Evolutionary conservation across 2,797 vertebrate species (phyloP).

Genomic region (Harpagifer antarcticus): DNA sequence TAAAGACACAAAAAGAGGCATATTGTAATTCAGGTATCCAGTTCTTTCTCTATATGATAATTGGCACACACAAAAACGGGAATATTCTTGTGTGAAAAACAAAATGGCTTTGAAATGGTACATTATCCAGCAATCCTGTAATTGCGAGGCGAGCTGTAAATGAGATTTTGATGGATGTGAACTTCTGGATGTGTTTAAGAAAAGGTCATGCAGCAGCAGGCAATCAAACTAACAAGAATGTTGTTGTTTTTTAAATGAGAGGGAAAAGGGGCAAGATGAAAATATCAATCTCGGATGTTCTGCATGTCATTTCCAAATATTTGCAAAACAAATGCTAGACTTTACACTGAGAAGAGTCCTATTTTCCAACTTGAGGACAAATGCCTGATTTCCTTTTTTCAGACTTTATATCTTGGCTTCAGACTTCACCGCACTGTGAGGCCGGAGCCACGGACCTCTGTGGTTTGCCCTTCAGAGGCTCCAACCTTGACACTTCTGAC

Average conservation of each 20-base stretch:
- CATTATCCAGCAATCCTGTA: slow-evolving; percentile 55
- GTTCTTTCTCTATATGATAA: slow-evolving; percentile 22
- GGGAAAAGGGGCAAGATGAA: background rate
- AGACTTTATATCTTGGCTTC: background rate
- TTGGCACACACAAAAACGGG: slow-evolving; percentile 7
- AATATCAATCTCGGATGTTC: slow-evolving; percentile 1
- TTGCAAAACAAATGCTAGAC: slow-evolving; percentile 12
- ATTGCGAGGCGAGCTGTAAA: slow-evolving; percentile 62
- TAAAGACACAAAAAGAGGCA: slow-evolving; percentile 15
- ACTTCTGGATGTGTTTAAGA: slow-evolving; percentile 61
- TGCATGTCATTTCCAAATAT: slow-evolving; percentile 28
- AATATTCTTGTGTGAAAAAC: slow-evolving; percentile 29
- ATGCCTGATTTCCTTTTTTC: background rate
- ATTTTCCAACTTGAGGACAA: background rate
- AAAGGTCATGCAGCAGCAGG: slow-evolving; percentile 66
- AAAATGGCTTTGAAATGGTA: slow-evolving; percentile 54
- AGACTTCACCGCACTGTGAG: background rate
- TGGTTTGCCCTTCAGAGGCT: background rate
- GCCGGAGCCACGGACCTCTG: background rate
- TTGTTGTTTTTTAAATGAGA: slow-evolving; percentile 14
- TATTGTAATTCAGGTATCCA: slow-evolving; percentile 20
- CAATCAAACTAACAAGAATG: slow-evolving; percentile 50
- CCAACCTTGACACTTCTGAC: slow-evolving; percentile 20
- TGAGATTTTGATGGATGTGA: slow-evolving; percentile 72
- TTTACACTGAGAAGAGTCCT: background rate